Base-by-base conservation (phyloP, 1,140 invertebrate species). In the Branchinecta lindahli region DNA sequence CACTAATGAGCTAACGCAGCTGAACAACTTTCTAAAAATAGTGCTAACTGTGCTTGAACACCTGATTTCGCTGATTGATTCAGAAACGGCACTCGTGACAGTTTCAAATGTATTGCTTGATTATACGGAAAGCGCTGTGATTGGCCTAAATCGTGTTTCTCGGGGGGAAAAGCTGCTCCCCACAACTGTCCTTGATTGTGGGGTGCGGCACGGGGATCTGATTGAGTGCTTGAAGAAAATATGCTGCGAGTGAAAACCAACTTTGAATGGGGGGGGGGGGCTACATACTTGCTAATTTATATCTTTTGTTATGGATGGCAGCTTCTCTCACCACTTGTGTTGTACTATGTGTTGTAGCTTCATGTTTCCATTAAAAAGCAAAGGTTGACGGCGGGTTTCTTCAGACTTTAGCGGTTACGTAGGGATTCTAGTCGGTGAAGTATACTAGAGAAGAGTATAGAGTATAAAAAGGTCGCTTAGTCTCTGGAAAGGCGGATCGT, bases 101-200 rank as follows among this genome's bases (percentile, higher is more conserved):
- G 18, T 61, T 61, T 61, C 52, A 61, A 61, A 6, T 61, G 18
- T 61, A 15, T 61, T 61, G 52, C 52, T 61, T 61, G 52, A 61
- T 61, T 15, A 61, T 61, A 20, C 52, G 18, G 52, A 61, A 20
- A 15, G 12, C 12, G 52, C 52, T 15, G 2, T 61, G 52, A 61
- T 61, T 61, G 52, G 52, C 12, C 6, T 61, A 15, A 20, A 61
- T 61, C 52, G 52, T 61, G 12, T 12, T 20, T 61, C 12, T 61
- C 12, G 18, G 18, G 18, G 52, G 52, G 18, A 20, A 15, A 20
- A 12, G 18, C 18, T 20, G 12, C 52, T 61, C 6, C 52, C 52
- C 18, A 61, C 12, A 15, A 15, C 52, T 20, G 52, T 61, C 12
- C 18, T 61, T 61, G 52, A 61, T 61, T 61, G 12, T 6, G 52